A percentile compares a stretch with the other conserved stretches of the same genome.
Evolutionary conservation across 53 echinoderm and acorn worm genomes (phyloP).

Genomic region (Holothuria leucospilota): DNA sequence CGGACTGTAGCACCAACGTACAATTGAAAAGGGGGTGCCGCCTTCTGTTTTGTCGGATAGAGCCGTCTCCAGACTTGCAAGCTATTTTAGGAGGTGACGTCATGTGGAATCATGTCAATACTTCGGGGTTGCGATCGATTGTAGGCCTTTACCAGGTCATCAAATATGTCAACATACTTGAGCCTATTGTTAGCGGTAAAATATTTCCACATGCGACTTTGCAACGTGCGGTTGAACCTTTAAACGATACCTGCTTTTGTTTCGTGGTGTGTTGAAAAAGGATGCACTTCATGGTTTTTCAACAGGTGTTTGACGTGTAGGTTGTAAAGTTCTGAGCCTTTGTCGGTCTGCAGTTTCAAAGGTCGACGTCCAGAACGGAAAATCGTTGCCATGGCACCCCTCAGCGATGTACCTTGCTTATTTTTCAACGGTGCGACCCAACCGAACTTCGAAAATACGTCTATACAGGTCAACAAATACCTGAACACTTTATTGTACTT

Average conservation of each 20-base stretch:
- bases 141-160: slow-evolving; percentile 35
- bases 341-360: slow-evolving; percentile 48
- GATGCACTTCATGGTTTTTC: slow-evolving; percentile 15
- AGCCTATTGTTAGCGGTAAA: slow-evolving; percentile 30
- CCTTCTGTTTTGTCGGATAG: not conserved
- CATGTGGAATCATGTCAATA: slow-evolving; percentile 19
- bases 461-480: slow-evolving; percentile 62
- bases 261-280: slow-evolving; percentile 55
- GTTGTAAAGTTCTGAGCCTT: slow-evolving; percentile 63
- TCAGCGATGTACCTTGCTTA: slow-evolving; percentile 4
- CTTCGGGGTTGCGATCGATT: not conserved
- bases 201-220: slow-evolving; percentile 31
- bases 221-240: slow-evolving; percentile 42
- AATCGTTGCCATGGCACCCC: no score
- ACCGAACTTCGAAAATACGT: slow-evolving; percentile 53
- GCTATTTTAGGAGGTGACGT: not conserved
- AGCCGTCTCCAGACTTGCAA: slow-evolving; percentile 17
- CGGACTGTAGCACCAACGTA: not conserved
- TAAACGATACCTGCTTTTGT: slow-evolving; percentile 43
- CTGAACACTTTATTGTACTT: slow-evolving; percentile 48
- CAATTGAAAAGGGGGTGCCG: not conserved
- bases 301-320: slow-evolving; percentile 48
- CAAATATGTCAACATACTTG: no score
- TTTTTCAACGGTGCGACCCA: slow-evolving; percentile 44
- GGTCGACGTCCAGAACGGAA: no score